phyloP scores from a whole-genome alignment of 1,140 invertebrate genomes.

The Ctenoplectra terminalis region DNA sequence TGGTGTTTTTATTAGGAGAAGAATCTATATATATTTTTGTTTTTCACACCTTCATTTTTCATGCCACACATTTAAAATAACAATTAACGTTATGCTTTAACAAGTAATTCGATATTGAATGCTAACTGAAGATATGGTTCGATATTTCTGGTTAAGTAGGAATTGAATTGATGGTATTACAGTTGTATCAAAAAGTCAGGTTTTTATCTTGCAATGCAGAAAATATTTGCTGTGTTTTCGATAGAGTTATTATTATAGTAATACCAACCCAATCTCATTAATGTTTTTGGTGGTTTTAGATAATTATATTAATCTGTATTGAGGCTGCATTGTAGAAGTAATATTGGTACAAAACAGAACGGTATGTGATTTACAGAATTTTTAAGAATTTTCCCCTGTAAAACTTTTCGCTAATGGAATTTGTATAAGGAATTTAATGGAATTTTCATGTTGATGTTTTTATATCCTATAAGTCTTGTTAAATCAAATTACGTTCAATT shows the following conservation, averaged over 20 bases:
- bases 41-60: constrained; percentile 70
- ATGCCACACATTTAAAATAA: constrained; percentile 67
- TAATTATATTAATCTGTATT: constrained; percentile 13
- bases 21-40: constrained; percentile 23
- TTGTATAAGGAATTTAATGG: constrained; percentile 46
- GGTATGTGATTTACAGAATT: constrained; percentile 43
- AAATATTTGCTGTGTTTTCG: constrained; percentile 13
- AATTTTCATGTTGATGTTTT: constrained; percentile 40
- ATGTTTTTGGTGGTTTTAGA: constrained; percentile 22
- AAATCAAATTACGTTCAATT: constrained; percentile 10
- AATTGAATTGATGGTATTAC: constrained; percentile 53
- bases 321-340: constrained; percentile 11
- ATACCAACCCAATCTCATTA: neutral
- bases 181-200: constrained; percentile 22
- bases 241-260: constrained; percentile 21
- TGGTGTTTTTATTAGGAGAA: constrained; percentile 1
- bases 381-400: constrained; percentile 31
- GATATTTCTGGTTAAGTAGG: constrained; percentile 56
- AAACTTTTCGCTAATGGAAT: constrained; percentile 47
- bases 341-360: constrained; percentile 32
- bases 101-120: constrained; percentile 41
- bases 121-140: constrained; percentile 42
- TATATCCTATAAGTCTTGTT: constrained; percentile 38
- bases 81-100: constrained; percentile 50
- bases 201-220: constrained; percentile 33